Conservation (phyloP, 92 coral and sea anemone genomes). For the Virgularia gustaviana region DNA sequence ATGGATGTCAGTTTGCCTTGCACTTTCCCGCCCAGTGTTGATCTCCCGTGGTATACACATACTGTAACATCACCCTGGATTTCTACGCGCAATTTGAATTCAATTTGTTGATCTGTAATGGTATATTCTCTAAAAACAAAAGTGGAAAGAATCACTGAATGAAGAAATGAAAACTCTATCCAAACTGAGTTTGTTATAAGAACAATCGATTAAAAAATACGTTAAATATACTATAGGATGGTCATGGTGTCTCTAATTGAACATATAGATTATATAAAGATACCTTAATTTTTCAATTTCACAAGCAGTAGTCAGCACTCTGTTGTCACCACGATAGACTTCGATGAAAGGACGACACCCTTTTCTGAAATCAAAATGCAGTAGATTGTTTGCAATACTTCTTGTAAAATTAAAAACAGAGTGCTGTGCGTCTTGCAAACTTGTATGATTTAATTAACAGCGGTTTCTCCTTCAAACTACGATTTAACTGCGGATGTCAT, state of each 20-base stretch:
- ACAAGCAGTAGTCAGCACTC: slow-evolving; percentile 84
- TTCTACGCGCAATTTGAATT: slow-evolving; percentile 81
- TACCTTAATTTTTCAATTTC: slow-evolving; percentile 99
- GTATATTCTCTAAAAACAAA: slow-evolving; percentile 71
- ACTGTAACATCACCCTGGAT: slow-evolving; percentile 89
- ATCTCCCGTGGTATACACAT: slow-evolving; percentile 87
- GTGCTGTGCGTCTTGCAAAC: not conserved
- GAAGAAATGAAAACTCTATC: not conserved
- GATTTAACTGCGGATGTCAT: no score
- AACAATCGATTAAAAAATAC: no score
- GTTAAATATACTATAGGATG: not conserved
- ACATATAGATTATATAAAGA: no score
- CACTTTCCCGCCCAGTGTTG: slow-evolving; percentile 96
- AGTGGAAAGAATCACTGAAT: not conserved
- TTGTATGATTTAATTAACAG: no score
- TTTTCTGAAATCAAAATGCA: slow-evolving; percentile 50
- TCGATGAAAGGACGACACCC: slow-evolving; percentile 97
- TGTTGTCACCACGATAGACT: slow-evolving; percentile 84
- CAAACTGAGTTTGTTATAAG: not conserved
- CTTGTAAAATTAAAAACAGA: not conserved
- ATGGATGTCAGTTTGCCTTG: slow-evolving; percentile 97
- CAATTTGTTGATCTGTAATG: slow-evolving; percentile 77
- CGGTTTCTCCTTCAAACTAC: no score
- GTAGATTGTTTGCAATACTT: not conserved
- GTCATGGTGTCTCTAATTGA: not conserved